phyloP scores from a whole-genome alignment of 1,140 invertebrate species.

The Drosophila takahashii region DNA sequence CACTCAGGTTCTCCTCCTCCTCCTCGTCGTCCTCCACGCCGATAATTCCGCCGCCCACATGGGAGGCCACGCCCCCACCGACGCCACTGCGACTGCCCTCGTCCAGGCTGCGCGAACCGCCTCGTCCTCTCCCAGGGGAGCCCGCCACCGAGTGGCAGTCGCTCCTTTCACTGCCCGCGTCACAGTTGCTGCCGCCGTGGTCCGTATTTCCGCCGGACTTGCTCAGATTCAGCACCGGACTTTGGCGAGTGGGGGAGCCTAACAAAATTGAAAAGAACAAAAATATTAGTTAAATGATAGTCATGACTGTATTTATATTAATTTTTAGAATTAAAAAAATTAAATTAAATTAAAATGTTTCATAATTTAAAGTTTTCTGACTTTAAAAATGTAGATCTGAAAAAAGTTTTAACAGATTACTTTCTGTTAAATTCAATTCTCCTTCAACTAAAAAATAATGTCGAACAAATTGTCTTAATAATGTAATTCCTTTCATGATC shows the following conservation, averaged over 20 bases:
- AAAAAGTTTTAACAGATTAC: no score
- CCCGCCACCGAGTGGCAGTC: conserved; percentile 86
- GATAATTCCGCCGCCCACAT: conserved; percentile 86
- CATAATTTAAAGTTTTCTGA: no score
- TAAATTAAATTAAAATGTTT: no score
- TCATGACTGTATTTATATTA: no score
- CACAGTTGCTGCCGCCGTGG: conserved; percentile 86
- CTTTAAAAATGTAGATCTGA: no score
- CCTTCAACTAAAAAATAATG: not conserved
- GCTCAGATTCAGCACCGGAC: conserved; percentile 95
- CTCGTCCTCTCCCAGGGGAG: conserved; percentile 80
- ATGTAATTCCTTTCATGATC: no score
- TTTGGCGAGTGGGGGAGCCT: conserved; percentile 95
- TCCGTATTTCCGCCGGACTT: conserved; percentile 89
- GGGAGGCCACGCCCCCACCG: conserved; percentile 84
- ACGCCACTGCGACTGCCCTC: conserved; percentile 84
- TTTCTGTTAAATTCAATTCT: no score
- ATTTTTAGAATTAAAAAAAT: no score
- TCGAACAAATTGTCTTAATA: no score
- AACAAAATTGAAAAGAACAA: not conserved
- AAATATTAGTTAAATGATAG: not conserved
- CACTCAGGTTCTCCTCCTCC: conserved; percentile 92
- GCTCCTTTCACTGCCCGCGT: conserved; percentile 86
- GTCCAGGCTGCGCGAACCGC: conserved; percentile 69
- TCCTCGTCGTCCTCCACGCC: conserved; percentile 87